Evolutionary conservation across 1,140 invertebrate species (phyloP), one percentile per base, ranked within the genome.

Genomic region (Drosophila prosaltans): DNA sequence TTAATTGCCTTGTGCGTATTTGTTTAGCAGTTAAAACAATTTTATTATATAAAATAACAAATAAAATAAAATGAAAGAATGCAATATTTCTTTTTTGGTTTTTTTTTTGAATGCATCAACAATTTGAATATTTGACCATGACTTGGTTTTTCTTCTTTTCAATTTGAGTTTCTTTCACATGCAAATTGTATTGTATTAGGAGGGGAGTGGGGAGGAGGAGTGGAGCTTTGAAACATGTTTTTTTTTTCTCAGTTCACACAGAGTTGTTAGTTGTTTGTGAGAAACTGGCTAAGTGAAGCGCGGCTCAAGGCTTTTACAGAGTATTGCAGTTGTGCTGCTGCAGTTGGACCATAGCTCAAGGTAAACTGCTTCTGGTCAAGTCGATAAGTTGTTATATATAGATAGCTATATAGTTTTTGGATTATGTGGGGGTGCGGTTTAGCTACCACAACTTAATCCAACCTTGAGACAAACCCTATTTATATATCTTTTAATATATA

Each of bases 1-100:
- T 51, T 51, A 51, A 51, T 51, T 51, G 45, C 45, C 24, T 51
- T 51, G 9, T 51, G 45, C 45, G 45, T 51, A 51, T 51, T 51
- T 51, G 45, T 26, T 51, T 51, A 26, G 10, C 45, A 51, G 45
- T 26, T 48, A 51, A 26, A 51, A 36, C 32, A 21, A 51, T 26
- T 26, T 51, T 26, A 9, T 51, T 51, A 51, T 26, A 51, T 26
- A 48, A 21, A 8, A 8, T 1, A 8, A 48, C 16, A 48, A 48
- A 48, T 21, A 48, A 24, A 48, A 48, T 21, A 8, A 51, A 24
- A 48, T 30, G 4, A 24, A 51, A 26, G 24, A 51, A 51, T 51
- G 45, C 45, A 51, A 9, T 10, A 26, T 10, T 26, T 51, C 21
- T 26, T 51, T 51, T 51, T 51, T 10, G 8, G 9, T 26, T 26